Evolutionary conservation across 2,113 vertebrate genomes (phyloP), one percentile per base, ranked within the genome.

Genomic region (Rhynchomys soricoides): DNA sequence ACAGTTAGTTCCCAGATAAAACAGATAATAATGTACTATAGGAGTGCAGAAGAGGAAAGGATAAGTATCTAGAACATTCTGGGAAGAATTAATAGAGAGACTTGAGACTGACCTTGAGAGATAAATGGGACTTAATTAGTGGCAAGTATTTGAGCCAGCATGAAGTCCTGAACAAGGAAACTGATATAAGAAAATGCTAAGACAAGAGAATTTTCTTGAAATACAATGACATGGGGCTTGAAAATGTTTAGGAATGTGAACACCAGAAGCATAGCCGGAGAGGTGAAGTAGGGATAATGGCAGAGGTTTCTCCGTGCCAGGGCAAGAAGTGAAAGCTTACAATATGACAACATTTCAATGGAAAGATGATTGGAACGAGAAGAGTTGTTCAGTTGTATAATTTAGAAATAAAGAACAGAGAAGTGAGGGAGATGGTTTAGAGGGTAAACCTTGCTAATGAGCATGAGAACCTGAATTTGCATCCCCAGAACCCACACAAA

Each of bases 11-110:
- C 94, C 86, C 52, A 91, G 52, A 86, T 26, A 82, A 95, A 91
- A 91, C 34, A 89, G n/a, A 97, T 31, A 73, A 62, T 90, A 95
- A 95, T 96, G 57, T 88, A 52, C n/a, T 85, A 93, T 75, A 50
- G 64, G 26, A 71, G 16, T 93, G 70, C 57, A 94, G 59, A 19
- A 62, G 37, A 86, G 37, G 59, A 96, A 95, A 55, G 96, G 71
- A 77, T 64, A 82, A 92, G 45, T 52, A 48, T 24, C 7, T 90
- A 4, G 71, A 75, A 26, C 71, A 29, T 59, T 48, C 52, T 78
- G 59, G 50, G 50, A 94, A 96, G 48, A 91, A 52, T 96, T 94
- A 81, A 89, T 64, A 92, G 37, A 91, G 29, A 94, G 5, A 97
- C 55, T 93, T 96, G 45, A 95, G 88, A 87, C 15, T 93, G 50